These are phyloP conservation scores for Phymastichus coffea DNA, from an alignment of 1,140 invertebrate genomes.

Conservation along the genomic window DNA sequence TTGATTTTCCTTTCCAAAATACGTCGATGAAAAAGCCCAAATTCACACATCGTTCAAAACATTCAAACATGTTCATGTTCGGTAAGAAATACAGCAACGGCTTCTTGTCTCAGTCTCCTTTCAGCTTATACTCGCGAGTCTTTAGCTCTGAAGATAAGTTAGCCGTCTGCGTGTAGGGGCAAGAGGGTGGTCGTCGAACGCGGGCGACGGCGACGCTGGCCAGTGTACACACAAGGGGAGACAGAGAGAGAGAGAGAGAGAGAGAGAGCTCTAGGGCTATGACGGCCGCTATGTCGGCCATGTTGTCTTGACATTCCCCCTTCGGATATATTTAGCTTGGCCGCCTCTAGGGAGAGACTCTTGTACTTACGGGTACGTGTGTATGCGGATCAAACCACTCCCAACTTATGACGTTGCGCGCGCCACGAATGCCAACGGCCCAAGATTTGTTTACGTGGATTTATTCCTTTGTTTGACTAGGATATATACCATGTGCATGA, in stretches of 20 bases:
- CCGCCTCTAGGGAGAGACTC: slow-evolving; percentile 53
- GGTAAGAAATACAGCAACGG: too few species aligned
- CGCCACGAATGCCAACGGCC: slow-evolving; percentile 43
- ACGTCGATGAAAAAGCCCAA: too few species aligned
- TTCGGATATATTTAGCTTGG: slow-evolving; percentile 57
- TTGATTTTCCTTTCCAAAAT: too few species aligned
- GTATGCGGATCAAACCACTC: slow-evolving; percentile 42
- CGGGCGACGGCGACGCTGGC: too few species aligned
- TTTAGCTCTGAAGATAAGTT: too few species aligned
- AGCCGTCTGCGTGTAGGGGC: too few species aligned
- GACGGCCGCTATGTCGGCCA: slow-evolving; percentile 59
- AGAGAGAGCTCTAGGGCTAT: slow-evolving; percentile 45
- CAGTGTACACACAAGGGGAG: slow-evolving; percentile 47
- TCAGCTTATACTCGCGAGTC: too few species aligned
- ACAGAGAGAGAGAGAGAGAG: background rate
- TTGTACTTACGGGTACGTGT: slow-evolving; percentile 15
- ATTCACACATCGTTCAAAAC: too few species aligned
- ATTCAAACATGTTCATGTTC: too few species aligned
- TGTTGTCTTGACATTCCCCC: slow-evolving; percentile 59
- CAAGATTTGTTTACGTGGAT: slow-evolving; percentile 7
- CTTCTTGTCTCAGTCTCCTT: too few species aligned
- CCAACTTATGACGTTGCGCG: slow-evolving; percentile 54
- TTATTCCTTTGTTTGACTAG: too few species aligned
- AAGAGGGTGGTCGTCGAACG: slow-evolving; percentile 46
- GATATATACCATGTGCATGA: too few species aligned